phyloP scores from a whole-genome alignment of 2,888 invertebrate species.

The Odontocerum albicorne region DNA sequence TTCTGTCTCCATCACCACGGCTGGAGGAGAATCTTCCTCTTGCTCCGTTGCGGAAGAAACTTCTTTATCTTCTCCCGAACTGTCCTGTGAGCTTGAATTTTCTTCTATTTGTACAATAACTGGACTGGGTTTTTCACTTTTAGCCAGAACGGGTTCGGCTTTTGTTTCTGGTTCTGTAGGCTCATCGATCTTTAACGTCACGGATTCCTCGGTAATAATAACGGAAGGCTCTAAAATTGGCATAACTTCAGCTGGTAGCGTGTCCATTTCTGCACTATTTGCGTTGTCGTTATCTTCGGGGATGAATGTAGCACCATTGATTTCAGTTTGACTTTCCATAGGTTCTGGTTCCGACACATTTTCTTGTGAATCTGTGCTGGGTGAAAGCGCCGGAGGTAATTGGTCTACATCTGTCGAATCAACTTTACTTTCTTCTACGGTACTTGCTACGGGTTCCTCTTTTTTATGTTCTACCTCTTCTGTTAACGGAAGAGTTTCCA shows the following conservation, averaged over 20 bases:
- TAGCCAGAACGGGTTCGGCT: no score
- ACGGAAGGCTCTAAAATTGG: not conserved
- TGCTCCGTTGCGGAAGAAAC: no score
- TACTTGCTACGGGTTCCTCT: not conserved
- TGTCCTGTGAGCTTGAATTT: no score
- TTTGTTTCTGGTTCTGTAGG: not conserved
- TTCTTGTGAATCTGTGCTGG: conserved; percentile 20
- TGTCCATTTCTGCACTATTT: not conserved
- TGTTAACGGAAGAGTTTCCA: not conserved
- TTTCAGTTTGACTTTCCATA: conserved; percentile 10
- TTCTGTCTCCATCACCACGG: no score
- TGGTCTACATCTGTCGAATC: not conserved
- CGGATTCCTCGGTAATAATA: conserved; percentile 2
- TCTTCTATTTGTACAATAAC: no score
- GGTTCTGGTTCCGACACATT: conserved; percentile 9
- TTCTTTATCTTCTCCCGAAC: no score
- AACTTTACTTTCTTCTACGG: conserved; percentile 13
- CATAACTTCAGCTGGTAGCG: not conserved
- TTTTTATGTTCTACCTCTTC: no score
- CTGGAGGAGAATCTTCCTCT: no score
- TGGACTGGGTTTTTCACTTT: no score
- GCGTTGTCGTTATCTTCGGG: not conserved
- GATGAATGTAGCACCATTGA: no score
- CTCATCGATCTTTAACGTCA: conserved; percentile 6
- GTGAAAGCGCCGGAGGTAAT: not conserved